Evolutionary conservation across 2,113 vertebrate genomes (phyloP).

Genomic region (Nannobrachium achirus): DNA sequence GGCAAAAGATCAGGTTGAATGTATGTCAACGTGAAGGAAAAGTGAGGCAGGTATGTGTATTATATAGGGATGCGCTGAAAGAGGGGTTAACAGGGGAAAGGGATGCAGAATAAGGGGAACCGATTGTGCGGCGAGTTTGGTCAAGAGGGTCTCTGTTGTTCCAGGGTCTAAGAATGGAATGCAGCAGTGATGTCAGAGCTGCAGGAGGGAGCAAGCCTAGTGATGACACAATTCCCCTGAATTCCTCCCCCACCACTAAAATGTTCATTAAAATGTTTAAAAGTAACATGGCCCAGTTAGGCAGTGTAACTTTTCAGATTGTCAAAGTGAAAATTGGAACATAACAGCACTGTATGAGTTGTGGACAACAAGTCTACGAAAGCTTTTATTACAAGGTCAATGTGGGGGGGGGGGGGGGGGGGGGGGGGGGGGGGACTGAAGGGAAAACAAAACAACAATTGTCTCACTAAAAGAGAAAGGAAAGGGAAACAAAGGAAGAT

Average conservation of each 20-base stretch:
- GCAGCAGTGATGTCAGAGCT: constrained; percentile 78
- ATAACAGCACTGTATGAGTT: not conserved
- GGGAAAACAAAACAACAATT: constrained; percentile 22
- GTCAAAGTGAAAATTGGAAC: no score
- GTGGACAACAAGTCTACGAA: constrained; percentile 1
- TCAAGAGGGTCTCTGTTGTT: constrained; percentile 72
- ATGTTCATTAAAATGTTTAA: constrained; percentile 58
- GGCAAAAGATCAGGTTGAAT: not conserved
- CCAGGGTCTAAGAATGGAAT: constrained; percentile 78
- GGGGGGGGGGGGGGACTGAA: no score
- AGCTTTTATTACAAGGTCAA: no score
- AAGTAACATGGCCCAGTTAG: constrained; percentile 27
- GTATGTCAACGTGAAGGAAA: constrained; percentile 18
- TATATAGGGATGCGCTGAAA: constrained; percentile 29
- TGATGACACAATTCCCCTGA: constrained; percentile 76
- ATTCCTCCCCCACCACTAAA: constrained; percentile 53
- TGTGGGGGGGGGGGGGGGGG: no score
- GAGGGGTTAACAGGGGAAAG: constrained; percentile 61
- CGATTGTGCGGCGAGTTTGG: constrained; percentile 31
- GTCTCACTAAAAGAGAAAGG: constrained; percentile 27
- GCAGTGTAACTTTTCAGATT: constrained; percentile 33
- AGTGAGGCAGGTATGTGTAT: constrained; percentile 40
- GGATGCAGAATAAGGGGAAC: constrained; percentile 34
- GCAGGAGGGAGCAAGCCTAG: constrained; percentile 77
- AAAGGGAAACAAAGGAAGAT: constrained; percentile 22